Evolutionary conservation across 1,140 invertebrate genomes (phyloP).

Genomic region (Aphidius ervi): DNA sequence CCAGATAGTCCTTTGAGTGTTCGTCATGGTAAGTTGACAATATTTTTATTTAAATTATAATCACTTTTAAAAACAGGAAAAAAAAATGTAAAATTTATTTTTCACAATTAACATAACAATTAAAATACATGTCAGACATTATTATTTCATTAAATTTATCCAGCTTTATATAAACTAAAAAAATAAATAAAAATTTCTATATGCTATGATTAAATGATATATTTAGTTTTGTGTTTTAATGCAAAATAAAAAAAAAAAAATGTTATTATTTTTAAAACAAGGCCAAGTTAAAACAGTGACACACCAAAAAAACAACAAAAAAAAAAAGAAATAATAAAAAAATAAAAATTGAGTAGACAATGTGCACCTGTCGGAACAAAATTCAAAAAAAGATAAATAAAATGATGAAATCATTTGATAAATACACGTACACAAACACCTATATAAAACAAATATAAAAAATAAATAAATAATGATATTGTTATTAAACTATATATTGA

Average conservation of each 20-base stretch:
- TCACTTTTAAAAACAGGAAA: not conserved
- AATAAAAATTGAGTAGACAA: not conserved
- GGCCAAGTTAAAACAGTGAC: not conserved
- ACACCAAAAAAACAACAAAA: constrained; percentile 10
- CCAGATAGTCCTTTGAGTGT: constrained; percentile 48
- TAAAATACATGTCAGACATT: no score
- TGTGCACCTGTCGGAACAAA: constrained; percentile 15
- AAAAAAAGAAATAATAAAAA: not conserved
- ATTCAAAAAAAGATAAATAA: not conserved
- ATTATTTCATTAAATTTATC: no score
- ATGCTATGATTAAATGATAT: no score
- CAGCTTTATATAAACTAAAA: no score
- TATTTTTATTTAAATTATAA: not conserved
- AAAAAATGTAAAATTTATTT: not conserved
- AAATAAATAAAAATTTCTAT: no score
- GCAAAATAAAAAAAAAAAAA: no score
- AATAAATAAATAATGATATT: no score
- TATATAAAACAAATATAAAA: not conserved
- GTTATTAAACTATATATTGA: no score
- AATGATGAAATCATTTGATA: not conserved
- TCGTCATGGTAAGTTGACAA: constrained; percentile 40
- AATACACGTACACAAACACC: not conserved
- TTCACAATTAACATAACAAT: no score
- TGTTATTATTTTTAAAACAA: no score
- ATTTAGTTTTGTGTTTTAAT: no score